Conservation (phyloP, 2,113 vertebrate genomes). For the Lophochroa leadbeateri region DNA sequence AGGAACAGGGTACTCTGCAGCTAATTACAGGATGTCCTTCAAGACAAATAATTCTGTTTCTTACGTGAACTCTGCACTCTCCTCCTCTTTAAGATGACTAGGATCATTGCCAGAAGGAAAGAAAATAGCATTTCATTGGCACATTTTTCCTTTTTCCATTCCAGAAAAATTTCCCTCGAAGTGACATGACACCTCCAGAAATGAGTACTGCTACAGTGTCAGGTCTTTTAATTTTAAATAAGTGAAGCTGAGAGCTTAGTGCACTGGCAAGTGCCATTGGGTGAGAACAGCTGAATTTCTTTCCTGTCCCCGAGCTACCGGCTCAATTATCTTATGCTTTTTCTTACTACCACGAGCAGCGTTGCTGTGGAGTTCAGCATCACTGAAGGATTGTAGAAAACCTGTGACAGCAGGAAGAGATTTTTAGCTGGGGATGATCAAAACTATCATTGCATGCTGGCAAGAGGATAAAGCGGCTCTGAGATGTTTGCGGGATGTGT, state of each 20-base stretch:
- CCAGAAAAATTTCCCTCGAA: conserved; percentile 28
- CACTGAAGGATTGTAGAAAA: neutral
- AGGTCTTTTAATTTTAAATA: conserved; percentile 62
- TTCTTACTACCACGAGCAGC: neutral
- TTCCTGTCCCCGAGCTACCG: neutral
- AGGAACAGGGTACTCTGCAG: too few relatives aligned
- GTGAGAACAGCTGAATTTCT: conserved; percentile 39
- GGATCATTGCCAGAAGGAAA: neutral
- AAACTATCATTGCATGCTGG: neutral
- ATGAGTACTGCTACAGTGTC: conserved; percentile 19
- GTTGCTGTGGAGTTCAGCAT: neutral
- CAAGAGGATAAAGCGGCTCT: neutral
- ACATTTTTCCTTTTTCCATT: conserved; percentile 21
- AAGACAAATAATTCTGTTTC: too few relatives aligned
- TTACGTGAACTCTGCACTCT: neutral
- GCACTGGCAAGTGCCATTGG: conserved; percentile 5
- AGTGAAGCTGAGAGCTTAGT: conserved; percentile 34
- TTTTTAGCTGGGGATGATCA: neutral
- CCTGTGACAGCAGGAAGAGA: neutral
- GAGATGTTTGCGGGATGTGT: neutral
- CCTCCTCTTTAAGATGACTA: neutral
- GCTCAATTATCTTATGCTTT: conserved; percentile 19
- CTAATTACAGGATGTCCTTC: too few relatives aligned
- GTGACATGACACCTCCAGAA: conserved; percentile 49
- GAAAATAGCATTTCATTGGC: conserved; percentile 26